Conservation (phyloP, 2,797 vertebrate genomes). For the Myioborus melanocephalus region DNA sequence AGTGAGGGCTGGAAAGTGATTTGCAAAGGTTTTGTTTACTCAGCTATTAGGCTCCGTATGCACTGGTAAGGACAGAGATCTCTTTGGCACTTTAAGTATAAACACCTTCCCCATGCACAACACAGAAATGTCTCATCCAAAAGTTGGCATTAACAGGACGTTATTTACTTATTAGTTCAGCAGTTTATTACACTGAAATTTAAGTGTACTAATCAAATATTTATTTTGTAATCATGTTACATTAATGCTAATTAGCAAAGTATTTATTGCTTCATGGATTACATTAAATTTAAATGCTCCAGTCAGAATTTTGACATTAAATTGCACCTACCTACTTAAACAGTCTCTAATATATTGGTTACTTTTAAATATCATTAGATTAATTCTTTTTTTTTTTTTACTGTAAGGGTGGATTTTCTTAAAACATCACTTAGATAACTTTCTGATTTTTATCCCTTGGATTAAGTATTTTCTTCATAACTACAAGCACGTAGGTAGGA, state of each 20-base stretch:
- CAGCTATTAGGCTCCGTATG: background rate
- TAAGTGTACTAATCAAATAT: constrained; percentile 72
- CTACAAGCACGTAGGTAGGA: background rate
- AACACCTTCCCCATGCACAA: background rate
- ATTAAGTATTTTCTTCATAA: background rate
- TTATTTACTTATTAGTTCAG: constrained; percentile 65
- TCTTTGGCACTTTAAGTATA: background rate
- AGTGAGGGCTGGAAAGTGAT: background rate
- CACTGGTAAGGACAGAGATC: background rate
- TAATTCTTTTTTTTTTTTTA: background rate
- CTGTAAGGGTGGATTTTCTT: background rate
- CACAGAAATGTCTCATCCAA: constrained; percentile 12
- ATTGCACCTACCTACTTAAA: constrained; percentile 37
- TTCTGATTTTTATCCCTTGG: background rate
- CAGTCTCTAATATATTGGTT: background rate
- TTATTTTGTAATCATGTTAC: constrained; percentile 70
- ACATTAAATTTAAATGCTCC: constrained; percentile 62
- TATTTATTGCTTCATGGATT: constrained; percentile 66
- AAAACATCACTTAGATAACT: background rate
- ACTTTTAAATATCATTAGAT: background rate
- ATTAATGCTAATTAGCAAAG: constrained; percentile 69
- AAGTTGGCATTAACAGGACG: constrained; percentile 18
- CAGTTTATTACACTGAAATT: constrained; percentile 63
- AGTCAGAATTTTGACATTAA: constrained; percentile 55
- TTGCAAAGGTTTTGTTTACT: constrained; percentile 1